phyloP scores from a whole-genome alignment of 2,113 vertebrate genomes.

The Phaethornis superciliosus region DNA sequence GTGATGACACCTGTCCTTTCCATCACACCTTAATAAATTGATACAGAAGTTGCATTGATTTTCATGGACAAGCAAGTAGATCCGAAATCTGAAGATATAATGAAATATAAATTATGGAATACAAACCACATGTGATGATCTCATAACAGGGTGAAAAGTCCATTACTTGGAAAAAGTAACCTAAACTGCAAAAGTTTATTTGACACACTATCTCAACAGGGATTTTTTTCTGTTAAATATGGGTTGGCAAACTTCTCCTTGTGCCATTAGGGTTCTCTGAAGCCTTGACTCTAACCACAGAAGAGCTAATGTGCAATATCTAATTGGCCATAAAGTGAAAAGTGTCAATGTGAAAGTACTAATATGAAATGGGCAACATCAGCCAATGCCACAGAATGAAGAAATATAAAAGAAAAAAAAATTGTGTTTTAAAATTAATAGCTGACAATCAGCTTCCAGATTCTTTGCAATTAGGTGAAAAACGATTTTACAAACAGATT shows the following conservation, averaged over 20 bases:
- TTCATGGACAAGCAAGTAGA: constrained; percentile 1
- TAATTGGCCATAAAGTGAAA: background rate
- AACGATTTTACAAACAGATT: background rate
- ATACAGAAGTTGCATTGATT: constrained; percentile 34
- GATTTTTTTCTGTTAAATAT: background rate
- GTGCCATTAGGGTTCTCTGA: background rate
- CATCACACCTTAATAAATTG: constrained; percentile 24
- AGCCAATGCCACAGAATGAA: background rate
- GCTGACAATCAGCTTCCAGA: background rate
- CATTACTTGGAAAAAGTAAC: background rate
- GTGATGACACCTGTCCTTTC: constrained; percentile 14
- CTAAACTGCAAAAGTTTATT: background rate
- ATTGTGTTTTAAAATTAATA: background rate
- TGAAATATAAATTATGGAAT: constrained; percentile 25
- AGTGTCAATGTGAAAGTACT: background rate
- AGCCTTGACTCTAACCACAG: background rate
- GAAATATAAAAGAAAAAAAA: background rate
- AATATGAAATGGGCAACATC: background rate
- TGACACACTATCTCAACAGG: background rate
- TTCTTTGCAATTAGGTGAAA: background rate
- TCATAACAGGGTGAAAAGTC: background rate
- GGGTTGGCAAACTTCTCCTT: background rate
- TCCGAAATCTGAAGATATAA: constrained; percentile 12
- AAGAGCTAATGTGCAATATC: background rate
- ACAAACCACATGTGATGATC: background rate